These are phyloP conservation scores for Peromyscus attwateri DNA, from an alignment of 2,797 vertebrate species.

Conservation along the genomic window DNA sequence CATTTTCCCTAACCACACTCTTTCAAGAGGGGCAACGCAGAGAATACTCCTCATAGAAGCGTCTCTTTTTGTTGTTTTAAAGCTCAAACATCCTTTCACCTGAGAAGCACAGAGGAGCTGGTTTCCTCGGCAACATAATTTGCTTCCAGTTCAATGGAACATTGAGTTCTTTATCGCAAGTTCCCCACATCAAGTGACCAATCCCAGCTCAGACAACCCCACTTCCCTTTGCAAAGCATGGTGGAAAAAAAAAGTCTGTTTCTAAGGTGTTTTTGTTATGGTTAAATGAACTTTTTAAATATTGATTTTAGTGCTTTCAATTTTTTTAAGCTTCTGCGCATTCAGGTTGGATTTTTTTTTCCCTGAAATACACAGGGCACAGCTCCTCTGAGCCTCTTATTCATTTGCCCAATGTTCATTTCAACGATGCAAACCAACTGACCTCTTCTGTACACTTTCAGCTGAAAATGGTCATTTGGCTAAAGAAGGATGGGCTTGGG, in stretches of 20 bases:
- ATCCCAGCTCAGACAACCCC: conserved; percentile 67
- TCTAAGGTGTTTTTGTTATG: conserved; percentile 81
- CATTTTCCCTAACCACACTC: conserved; percentile 83
- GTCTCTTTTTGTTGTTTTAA: conserved; percentile 83
- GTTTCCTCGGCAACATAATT: conserved; percentile 91
- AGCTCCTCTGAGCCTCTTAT: conserved; percentile 50
- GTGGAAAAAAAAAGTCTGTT: conserved; percentile 76
- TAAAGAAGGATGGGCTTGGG: not conserved
- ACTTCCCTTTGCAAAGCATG: conserved; percentile 68
- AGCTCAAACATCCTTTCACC: conserved; percentile 86
- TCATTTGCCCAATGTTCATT: conserved; percentile 68
- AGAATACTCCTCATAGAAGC: conserved; percentile 79
- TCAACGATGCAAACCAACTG: conserved; percentile 61
- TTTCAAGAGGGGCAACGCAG: conserved; percentile 72
- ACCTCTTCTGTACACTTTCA: not conserved
- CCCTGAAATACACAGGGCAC: conserved; percentile 21
- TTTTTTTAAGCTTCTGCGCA: conserved; percentile 76
- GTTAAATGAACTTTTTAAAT: conserved; percentile 82
- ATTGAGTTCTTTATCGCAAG: conserved; percentile 76
- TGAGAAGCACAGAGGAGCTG: conserved; percentile 74
- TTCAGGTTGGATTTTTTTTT: not conserved
- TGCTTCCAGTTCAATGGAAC: conserved; percentile 83
- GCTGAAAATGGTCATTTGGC: not conserved
- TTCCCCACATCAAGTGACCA: conserved; percentile 71
- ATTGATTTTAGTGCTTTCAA: conserved; percentile 82